phyloP scores from a whole-genome alignment of 2,113 vertebrate species.

The Oxyura jamaicensis region DNA sequence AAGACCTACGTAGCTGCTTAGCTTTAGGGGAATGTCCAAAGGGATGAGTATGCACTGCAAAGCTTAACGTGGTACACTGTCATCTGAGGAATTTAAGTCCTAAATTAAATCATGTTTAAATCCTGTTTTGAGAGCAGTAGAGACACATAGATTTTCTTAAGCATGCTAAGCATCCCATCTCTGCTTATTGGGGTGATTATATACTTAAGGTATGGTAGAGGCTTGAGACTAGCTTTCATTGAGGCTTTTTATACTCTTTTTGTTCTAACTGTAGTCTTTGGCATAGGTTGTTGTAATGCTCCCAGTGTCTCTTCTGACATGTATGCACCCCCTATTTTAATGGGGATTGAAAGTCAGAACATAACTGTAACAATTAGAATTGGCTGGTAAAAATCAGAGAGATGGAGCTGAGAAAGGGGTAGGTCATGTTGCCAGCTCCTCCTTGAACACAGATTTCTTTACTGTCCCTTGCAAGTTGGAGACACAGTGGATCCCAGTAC shows the following conservation, averaged over 20 bases:
- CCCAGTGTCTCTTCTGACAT: not conserved
- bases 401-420: not conserved
- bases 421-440: not conserved
- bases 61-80: not conserved
- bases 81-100: not conserved
- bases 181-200: not conserved
- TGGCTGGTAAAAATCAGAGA: not conserved
- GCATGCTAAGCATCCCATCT: not conserved
- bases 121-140: not conserved
- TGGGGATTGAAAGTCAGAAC: not conserved
- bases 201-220: not conserved
- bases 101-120: not conserved
- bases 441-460: not conserved
- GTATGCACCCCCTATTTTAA: not conserved
- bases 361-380: not conserved
- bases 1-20: not conserved
- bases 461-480: not conserved
- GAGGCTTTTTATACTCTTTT: not conserved
- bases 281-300: not conserved
- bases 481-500: not conserved
- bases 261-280: not conserved
- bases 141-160: not conserved
- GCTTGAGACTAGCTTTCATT: not conserved
- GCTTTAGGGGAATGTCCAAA: not conserved
- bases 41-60: not conserved